Evolutionary conservation across 2,797 vertebrate species (phyloP).

Genomic region (Coracias cyanogaster): DNA sequence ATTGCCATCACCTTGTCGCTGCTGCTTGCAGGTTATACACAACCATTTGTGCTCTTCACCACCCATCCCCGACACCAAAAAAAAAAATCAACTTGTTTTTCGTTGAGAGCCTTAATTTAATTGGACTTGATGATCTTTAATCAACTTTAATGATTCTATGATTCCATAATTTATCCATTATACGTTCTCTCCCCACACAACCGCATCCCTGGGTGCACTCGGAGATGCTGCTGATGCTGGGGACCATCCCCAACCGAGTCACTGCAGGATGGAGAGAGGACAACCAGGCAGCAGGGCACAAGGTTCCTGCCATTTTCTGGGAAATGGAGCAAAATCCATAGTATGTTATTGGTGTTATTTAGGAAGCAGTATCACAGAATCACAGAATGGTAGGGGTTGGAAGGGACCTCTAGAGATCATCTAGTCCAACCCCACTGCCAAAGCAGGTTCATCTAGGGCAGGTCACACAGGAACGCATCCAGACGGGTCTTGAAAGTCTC

Average conservation of each 20-base stretch:
- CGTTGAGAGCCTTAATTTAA: background rate
- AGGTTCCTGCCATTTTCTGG: background rate
- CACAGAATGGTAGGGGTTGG: too few species aligned
- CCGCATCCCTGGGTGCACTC: background rate
- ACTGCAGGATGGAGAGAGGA: background rate
- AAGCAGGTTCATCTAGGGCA: too few species aligned
- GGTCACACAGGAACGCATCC: too few species aligned
- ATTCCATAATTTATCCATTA: background rate
- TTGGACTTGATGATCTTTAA: too few species aligned
- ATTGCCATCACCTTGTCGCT: background rate
- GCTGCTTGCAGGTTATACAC: background rate
- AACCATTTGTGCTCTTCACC: background rate
- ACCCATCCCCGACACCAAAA: background rate
- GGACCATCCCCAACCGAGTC: accelerated
- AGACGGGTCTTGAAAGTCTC: too few species aligned
- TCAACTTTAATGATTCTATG: too few species aligned
- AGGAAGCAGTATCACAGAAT: too few species aligned
- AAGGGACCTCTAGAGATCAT: too few species aligned
- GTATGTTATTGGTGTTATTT: background rate
- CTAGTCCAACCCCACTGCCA: too few species aligned
- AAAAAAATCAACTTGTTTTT: background rate
- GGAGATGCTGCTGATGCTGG: background rate
- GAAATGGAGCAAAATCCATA: accelerated
- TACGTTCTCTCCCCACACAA: background rate
- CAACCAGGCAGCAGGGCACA: accelerated